phyloP scores from a whole-genome alignment of 2,113 vertebrate genomes.

The Phyllostomus discolor region DNA sequence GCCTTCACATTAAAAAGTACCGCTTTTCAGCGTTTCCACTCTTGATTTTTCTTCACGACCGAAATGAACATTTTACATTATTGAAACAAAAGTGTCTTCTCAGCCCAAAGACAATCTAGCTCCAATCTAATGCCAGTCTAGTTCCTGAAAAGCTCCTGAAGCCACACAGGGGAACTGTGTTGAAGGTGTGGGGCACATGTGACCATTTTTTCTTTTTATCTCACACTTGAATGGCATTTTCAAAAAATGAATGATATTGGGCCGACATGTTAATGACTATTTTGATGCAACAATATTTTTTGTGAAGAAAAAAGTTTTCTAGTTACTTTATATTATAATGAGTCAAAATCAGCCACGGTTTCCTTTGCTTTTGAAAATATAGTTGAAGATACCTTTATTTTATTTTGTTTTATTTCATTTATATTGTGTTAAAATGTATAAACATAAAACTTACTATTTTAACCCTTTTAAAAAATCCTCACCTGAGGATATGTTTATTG shows the following conservation, averaged over 20 bases:
- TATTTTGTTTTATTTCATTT: neutral
- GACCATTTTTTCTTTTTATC: neutral
- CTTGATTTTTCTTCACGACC: neutral
- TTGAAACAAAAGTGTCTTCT: neutral
- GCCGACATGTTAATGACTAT: neutral
- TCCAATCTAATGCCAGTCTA: neutral
- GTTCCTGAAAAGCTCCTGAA: neutral
- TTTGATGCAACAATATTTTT: slow-evolving; percentile 7
- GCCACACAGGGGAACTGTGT: neutral
- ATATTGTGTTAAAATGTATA: neutral
- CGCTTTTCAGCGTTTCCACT: neutral
- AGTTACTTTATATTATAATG: neutral
- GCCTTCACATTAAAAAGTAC: neutral
- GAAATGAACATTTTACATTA: neutral
- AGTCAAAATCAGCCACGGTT: neutral
- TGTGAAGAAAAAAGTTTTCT: neutral
- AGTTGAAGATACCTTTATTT: neutral
- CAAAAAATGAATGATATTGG: neutral
- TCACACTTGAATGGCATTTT: neutral
- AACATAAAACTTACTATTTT: neutral
- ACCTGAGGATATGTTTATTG: no score
- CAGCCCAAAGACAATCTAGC: neutral
- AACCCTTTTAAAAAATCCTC: no score
- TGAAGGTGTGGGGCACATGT: neutral
- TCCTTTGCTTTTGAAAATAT: neutral